Percentiles rank a stretch among this genome's conserved stretches.
Evolutionary conservation across 2,888 invertebrate species (phyloP).

Genomic region (Oxytorus armatus): DNA sequence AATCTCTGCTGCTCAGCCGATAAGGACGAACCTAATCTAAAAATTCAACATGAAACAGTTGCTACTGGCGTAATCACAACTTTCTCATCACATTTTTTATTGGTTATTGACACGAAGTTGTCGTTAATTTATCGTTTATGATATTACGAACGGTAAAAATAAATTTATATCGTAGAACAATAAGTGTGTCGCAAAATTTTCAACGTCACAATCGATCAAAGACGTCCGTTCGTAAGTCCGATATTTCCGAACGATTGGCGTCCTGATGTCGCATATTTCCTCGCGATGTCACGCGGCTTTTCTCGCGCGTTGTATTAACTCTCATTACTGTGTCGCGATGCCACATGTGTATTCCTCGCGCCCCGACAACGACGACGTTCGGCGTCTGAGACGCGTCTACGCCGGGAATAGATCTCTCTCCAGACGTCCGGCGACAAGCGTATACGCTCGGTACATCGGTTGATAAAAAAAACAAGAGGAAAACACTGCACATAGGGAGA

Average conservation of each 20-base stretch:
- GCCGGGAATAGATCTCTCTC: constrained; percentile 74
- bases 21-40: no score
- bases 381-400: constrained; percentile 74
- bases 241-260: neutral
- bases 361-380: constrained; percentile 55
- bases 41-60: no score
- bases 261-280: constrained; percentile 18
- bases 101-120: no score
- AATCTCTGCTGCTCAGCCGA: no score
- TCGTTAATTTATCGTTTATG: no score
- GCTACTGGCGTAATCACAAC: no score
- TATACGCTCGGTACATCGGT: constrained; percentile 37
- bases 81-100: no score
- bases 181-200: neutral
- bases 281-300: neutral
- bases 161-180: neutral
- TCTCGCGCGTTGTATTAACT: constrained; percentile 30
- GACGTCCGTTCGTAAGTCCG: neutral
- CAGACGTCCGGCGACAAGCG: constrained; percentile 43
- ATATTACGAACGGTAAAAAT: no score
- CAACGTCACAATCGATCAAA: neutral
- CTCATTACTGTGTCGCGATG: constrained; percentile 58
- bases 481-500: constrained; percentile 13
- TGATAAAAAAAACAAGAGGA: constrained; percentile 12
- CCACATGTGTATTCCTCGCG: neutral